A percentile compares a stretch with the other conserved stretches of the same genome.
These are phyloP conservation scores for Xestia rhomboidea DNA, from an alignment of 2,888 invertebrate species.

Conservation along the genomic window DNA sequence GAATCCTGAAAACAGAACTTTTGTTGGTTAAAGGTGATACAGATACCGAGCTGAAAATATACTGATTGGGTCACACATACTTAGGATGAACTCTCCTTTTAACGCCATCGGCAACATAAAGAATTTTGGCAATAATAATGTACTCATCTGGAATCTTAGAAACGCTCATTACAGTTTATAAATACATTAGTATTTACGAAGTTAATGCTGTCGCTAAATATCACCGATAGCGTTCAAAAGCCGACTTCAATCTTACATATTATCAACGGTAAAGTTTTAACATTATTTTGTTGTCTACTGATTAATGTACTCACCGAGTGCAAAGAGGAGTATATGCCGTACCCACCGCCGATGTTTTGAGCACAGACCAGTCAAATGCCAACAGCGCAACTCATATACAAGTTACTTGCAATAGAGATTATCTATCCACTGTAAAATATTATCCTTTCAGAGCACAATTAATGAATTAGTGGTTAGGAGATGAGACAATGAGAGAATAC, in stretches of 20 bases:
- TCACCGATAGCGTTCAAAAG: background rate
- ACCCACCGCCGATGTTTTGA: background rate
- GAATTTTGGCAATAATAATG: background rate
- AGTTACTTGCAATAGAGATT: background rate
- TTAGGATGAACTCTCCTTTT: background rate
- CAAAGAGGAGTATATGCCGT: background rate
- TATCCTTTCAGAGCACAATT: constrained; percentile 7
- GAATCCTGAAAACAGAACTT: constrained; percentile 12
- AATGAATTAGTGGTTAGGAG: constrained; percentile 6
- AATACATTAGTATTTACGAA: background rate
- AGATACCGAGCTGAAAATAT: background rate
- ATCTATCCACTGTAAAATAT: constrained; percentile 4
- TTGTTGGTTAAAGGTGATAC: background rate
- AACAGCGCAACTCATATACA: constrained; percentile 5
- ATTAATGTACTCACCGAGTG: constrained; percentile 36
- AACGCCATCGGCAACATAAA: background rate
- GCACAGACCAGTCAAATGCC: constrained; percentile 14
- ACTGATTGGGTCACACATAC: background rate
- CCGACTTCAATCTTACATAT: background rate
- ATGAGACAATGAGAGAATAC: background rate
- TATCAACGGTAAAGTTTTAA: background rate
- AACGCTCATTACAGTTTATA: background rate
- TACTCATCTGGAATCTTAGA: background rate
- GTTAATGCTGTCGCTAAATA: background rate
- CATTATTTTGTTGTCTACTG: background rate